A percentile compares a stretch with the other conserved stretches of the same genome.
Conservation (phyloP, 2,797 vertebrate species). For the Gallinago nigripennis region DNA sequence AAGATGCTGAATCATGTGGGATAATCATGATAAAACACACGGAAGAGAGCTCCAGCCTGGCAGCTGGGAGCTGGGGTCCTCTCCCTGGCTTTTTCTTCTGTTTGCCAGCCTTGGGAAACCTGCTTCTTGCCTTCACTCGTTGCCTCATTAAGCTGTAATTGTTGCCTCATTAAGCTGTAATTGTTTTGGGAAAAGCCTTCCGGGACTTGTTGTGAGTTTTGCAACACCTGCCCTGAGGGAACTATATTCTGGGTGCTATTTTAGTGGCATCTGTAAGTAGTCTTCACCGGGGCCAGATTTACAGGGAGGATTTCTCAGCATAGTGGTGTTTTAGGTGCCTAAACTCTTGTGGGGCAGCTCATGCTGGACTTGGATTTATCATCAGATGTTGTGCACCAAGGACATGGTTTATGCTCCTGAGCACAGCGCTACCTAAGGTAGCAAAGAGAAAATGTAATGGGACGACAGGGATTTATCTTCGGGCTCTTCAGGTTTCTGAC, state of each 20-base stretch:
- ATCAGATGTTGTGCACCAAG: not conserved
- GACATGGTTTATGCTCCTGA: not conserved
- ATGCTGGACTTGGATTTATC: not conserved
- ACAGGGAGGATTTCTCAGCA: not conserved
- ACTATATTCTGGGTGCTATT: not conserved
- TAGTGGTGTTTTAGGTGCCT: not conserved
- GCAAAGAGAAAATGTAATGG: not conserved
- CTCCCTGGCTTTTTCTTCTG: not conserved
- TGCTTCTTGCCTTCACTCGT: not conserved
- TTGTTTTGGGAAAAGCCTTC: not conserved
- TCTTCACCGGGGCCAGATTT: not conserved
- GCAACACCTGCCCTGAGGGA: not conserved
- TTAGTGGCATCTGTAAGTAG: not conserved
- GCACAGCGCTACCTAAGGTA: not conserved
- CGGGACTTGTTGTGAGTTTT: not conserved
- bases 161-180: not conserved
- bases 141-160: not conserved
- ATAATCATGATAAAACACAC: not conserved
- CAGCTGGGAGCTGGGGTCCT: not conserved
- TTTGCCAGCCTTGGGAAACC: not conserved
- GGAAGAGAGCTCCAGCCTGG: not conserved
- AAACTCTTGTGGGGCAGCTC: not conserved
- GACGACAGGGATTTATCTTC: not conserved
- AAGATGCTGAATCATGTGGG: slow-evolving; percentile 5
- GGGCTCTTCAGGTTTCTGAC: not conserved